Conservation (phyloP, 2,797 vertebrate genomes). For the Hippoglossus hippoglossus region DNA sequence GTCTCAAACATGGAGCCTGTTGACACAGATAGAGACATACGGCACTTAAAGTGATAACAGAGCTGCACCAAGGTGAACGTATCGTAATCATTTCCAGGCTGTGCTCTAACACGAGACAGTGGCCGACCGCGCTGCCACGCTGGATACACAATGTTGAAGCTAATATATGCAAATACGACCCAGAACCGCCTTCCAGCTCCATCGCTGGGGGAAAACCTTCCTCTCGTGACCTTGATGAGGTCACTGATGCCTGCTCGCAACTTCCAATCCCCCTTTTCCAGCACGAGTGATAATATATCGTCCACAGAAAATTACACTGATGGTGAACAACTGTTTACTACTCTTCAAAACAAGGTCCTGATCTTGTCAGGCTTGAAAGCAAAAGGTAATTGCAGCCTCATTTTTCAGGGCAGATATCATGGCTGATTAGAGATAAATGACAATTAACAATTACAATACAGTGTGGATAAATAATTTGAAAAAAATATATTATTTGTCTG, state of each 20-base stretch:
- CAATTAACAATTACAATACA: slow-evolving; percentile 34
- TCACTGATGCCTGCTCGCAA: slow-evolving; percentile 21
- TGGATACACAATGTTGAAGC: slow-evolving; percentile 29
- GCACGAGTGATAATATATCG: slow-evolving; percentile 24
- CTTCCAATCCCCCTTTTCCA: slow-evolving; percentile 36
- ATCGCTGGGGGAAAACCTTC: slow-evolving; percentile 46
- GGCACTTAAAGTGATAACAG: slow-evolving; percentile 9
- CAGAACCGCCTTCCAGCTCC: slow-evolving; percentile 33
- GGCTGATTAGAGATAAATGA: slow-evolving; percentile 37
- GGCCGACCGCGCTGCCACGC: slow-evolving; percentile 11
- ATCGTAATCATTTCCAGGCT: slow-evolving; percentile 28
- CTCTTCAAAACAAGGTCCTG: slow-evolving; percentile 29
- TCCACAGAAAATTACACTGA: slow-evolving; percentile 49
- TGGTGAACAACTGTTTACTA: slow-evolving; percentile 55
- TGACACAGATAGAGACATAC: slow-evolving; percentile 19
- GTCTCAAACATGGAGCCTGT: slow-evolving; percentile 28
- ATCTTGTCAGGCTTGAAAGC: slow-evolving; percentile 30
- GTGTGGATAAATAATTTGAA: slow-evolving; percentile 51
- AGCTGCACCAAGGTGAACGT: slow-evolving; percentile 21
- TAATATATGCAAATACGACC: slow-evolving; percentile 68
- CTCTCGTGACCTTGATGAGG: slow-evolving; percentile 63
- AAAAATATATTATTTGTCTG: slow-evolving; percentile 8
- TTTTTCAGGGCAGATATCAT: slow-evolving; percentile 33
- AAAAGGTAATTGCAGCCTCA: slow-evolving; percentile 57
- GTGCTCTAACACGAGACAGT: slow-evolving; percentile 31